Conservation (phyloP, 2,888 invertebrate species). For the Calameuta filiformis region DNA sequence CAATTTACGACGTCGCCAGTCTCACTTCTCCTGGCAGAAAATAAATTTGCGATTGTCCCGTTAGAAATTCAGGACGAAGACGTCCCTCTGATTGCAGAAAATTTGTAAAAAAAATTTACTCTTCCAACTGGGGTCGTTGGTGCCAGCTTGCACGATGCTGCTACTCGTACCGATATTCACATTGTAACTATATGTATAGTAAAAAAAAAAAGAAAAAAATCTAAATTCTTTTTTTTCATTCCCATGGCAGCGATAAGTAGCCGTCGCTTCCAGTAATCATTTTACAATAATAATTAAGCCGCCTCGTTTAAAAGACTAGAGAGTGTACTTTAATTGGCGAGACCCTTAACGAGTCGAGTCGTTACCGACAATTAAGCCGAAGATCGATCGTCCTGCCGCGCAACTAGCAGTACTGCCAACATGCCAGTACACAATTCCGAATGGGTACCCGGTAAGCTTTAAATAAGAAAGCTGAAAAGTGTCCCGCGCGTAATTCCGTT, state of each 20-base stretch:
- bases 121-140: neutral
- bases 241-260: neutral
- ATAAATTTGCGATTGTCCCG: neutral
- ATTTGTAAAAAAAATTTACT: neutral
- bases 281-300: neutral
- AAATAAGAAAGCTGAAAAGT: neutral
- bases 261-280: neutral
- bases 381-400: constrained; percentile 8
- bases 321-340: neutral
- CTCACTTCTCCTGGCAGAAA: neutral
- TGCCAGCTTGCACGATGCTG: neutral
- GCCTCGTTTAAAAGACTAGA: neutral
- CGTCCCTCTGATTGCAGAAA: neutral
- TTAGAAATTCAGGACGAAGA: neutral
- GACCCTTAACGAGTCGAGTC: constrained; percentile 10
- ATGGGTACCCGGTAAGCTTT: neutral
- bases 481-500: neutral
- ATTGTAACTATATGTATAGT: neutral
- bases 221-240: neutral
- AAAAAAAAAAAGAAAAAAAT: neutral
- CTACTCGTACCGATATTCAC: neutral
- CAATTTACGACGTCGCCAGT: neutral
- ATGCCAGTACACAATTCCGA: neutral
- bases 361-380: constrained; percentile 13
- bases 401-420: neutral